phyloP scores from a whole-genome alignment of 1,140 invertebrate species.

The Drosophila seguyi region DNA sequence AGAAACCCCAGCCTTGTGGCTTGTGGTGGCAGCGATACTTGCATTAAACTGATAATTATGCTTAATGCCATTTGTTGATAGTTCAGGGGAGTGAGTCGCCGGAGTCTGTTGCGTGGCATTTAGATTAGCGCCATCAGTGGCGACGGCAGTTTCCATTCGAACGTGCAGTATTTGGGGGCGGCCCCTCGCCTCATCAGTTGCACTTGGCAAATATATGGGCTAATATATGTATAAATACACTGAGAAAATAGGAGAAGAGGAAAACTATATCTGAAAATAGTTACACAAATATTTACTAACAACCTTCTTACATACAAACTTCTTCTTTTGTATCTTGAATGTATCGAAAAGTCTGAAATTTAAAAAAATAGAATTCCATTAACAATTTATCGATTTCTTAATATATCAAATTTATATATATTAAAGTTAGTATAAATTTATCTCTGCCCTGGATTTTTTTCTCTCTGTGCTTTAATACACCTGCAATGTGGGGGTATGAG shows the following conservation, averaged over 20 bases:
- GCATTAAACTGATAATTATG: constrained; percentile 72
- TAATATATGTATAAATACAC: constrained; percentile 16
- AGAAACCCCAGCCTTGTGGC: constrained; percentile 42
- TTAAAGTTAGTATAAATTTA: no score
- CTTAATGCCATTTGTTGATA: constrained; percentile 67
- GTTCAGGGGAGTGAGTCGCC: constrained; percentile 9
- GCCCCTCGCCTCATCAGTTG: constrained; percentile 53
- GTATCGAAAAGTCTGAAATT: no score
- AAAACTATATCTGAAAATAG: not conserved
- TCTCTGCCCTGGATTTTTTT: not conserved
- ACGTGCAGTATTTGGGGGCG: constrained; percentile 43
- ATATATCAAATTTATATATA: no score
- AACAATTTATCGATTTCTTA: no score
- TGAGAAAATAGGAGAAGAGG: not conserved
- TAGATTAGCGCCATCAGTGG: constrained; percentile 58
- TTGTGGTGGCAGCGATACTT: constrained; percentile 35
- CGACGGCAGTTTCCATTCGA: constrained; percentile 40
- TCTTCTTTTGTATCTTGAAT: no score
- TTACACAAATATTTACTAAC: not conserved
- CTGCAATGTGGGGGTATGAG: not conserved
- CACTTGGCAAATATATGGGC: constrained; percentile 36
- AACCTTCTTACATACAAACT: no score
- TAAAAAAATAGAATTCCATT: no score
- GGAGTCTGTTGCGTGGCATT: constrained; percentile 25
- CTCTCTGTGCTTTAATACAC: not conserved